Conservation (phyloP, 1,140 invertebrate genomes). For the Campoletis sonorensis region DNA sequence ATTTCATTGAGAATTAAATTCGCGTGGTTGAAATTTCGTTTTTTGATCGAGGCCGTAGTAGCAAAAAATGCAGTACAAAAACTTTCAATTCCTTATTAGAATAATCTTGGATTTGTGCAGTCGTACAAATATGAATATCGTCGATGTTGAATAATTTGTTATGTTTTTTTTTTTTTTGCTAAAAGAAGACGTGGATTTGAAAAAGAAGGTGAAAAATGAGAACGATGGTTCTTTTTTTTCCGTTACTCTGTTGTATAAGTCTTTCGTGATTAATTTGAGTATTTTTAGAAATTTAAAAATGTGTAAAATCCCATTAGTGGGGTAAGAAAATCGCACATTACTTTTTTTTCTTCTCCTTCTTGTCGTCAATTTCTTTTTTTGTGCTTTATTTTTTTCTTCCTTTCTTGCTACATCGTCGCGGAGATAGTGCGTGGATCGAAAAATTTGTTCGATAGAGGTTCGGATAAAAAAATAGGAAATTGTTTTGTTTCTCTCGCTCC, state of each 20-base stretch:
- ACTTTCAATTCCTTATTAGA: constrained; percentile 7
- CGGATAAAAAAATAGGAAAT: constrained; percentile 28
- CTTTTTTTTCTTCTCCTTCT: not conserved
- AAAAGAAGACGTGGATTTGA: constrained; percentile 5
- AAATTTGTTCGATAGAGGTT: constrained; percentile 16
- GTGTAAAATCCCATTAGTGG: not conserved
- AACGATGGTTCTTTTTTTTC: not conserved
- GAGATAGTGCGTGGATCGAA: not conserved
- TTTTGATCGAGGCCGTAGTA: not conserved
- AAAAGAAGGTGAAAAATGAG: not conserved
- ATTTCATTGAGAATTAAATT: not conserved
- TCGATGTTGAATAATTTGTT: not conserved
- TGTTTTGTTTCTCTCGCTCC: not conserved
- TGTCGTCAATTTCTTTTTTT: not conserved
- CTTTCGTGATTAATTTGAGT: not conserved
- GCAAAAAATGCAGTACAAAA: not conserved
- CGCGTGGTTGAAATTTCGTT: not conserved
- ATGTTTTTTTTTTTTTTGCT: not conserved
- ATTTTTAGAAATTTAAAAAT: not conserved
- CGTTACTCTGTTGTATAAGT: not conserved
- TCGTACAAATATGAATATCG: not conserved
- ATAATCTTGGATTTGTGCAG: not conserved
- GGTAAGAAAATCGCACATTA: too few species aligned
- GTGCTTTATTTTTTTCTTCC: not conserved
- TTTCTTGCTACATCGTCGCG: not conserved